These are phyloP conservation scores for Hepsetus odoe DNA, from an alignment of 2,113 vertebrate genomes.

Conservation along the genomic window DNA sequence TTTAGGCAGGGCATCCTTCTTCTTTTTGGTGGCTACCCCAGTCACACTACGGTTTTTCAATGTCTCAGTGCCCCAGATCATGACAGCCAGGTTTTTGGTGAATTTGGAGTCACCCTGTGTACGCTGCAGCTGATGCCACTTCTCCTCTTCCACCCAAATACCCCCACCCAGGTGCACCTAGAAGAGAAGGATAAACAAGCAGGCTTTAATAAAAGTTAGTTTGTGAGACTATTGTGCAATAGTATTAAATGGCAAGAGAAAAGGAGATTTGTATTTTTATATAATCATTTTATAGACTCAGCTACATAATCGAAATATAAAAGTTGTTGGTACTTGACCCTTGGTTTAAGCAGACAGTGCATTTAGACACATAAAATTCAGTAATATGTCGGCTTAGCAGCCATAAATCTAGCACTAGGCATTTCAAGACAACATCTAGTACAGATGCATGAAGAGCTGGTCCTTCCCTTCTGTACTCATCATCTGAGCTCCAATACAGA, in stretches of 20 bases:
- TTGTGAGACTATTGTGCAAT: no score
- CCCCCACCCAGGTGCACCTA: constrained; percentile 97
- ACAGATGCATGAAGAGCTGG: not conserved
- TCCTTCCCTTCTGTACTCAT: not conserved
- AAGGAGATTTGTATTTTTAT: no score
- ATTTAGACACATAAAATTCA: not conserved
- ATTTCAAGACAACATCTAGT: not conserved
- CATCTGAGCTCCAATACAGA: not conserved
- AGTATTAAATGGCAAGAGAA: no score
- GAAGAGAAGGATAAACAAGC: constrained; percentile 44
- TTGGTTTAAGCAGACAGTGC: not conserved
- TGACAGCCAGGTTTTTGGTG: constrained; percentile 98
- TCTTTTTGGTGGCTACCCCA: constrained; percentile 98
- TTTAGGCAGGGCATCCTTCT: constrained; percentile 97
- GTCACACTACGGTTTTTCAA: constrained; percentile 98
- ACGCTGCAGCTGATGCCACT: constrained; percentile 97
- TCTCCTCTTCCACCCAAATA: constrained; percentile 99
- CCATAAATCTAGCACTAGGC: not conserved
- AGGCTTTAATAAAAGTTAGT: constrained; percentile 17
- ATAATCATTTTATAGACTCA: no score
- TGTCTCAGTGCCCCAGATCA: constrained; percentile 99
- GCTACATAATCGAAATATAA: no score
- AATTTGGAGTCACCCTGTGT: constrained; percentile 99
- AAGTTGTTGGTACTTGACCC: no score
- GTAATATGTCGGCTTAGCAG: not conserved